Percentiles rank a stretch among this genome's conserved stretches.
These are phyloP conservation scores for Musca vetustissima DNA, from an alignment of 1,140 invertebrate species.

Conservation along the genomic window DNA sequence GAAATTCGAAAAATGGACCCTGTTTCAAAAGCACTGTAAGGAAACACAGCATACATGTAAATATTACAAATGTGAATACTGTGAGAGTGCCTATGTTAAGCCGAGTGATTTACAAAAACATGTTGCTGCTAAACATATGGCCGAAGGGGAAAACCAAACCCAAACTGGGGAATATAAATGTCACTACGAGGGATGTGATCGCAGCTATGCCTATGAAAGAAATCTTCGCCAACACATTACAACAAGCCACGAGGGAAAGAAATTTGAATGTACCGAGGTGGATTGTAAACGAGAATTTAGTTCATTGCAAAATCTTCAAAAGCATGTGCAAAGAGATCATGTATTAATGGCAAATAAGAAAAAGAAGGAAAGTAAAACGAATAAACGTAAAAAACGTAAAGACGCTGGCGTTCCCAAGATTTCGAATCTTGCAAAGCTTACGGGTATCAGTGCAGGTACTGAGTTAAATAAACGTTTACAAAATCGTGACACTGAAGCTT, in stretches of 20 bases:
- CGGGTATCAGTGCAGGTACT: conserved; percentile 36
- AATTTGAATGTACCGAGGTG: conserved; percentile 41
- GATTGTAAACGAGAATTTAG: conserved; percentile 43
- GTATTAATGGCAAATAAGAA: background rate
- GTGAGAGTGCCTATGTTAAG: conserved; percentile 36
- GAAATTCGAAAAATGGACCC: conserved; percentile 47
- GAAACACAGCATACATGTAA: conserved; percentile 39
- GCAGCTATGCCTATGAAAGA: conserved; percentile 41
- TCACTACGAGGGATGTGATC: conserved; percentile 35
- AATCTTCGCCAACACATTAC: conserved; percentile 46
- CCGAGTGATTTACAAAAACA: conserved; percentile 37
- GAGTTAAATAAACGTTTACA: conserved; percentile 39
- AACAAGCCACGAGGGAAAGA: conserved; percentile 38
- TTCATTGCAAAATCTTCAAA: conserved; percentile 45
- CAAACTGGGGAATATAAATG: conserved; percentile 33
- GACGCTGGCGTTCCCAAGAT: conserved; percentile 40
- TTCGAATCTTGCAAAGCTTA: conserved; percentile 37
- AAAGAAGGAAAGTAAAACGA: background rate
- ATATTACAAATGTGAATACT: conserved; percentile 41
- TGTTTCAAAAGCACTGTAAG: conserved; percentile 44
- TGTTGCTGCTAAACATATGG: conserved; percentile 38
- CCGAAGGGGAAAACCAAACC: background rate
- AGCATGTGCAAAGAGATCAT: conserved; percentile 38
- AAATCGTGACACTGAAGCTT: conserved; percentile 28
- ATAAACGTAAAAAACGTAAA: conserved; percentile 38